Evolutionary conservation across 2,113 vertebrate genomes (phyloP), one percentile per base, ranked within the genome.

Genomic region (Solea senegalensis): DNA sequence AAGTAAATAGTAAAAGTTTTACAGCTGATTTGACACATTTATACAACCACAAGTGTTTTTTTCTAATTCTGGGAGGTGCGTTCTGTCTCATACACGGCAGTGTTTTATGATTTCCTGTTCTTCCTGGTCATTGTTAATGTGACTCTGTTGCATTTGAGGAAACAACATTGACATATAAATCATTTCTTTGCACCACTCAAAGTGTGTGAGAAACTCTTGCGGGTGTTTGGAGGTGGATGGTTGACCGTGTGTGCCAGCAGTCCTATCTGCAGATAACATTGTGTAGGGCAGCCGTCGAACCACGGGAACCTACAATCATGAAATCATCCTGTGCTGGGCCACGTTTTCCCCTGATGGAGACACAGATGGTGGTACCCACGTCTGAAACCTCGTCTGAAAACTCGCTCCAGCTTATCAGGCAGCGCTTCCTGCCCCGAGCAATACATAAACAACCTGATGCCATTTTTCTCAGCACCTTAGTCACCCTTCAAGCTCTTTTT

Each of bases 191-290:
- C 11, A 54, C 67, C 34, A 2, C 8, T 54, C 57, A 72, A 62
- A 9, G 16, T 70, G 76, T 86, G 85, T 84, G 83, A 88, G 78
- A 87, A 86, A 77, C 15, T 51, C 21, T 61, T 55, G 51, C 44
- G 54, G 50, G 65, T 65, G 65, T 40, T 72, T 61, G 76, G 48
- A 16, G 15, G 78, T 76, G 64, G 73, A 59, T 49, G 88, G 55
- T 48, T 79, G 87, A 74, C 58, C 70, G 50, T 71, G 72, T 81
- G 82, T 75, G 66, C 63, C 8, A 59, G 50, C 74, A 56, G 61
- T 77, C 79, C 69, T 69, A 78, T 84, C 83, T 34, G 50, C 57
- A 88, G 93, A 93, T 94, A 92, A 94, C 89, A 93, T 93, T 94
- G 92, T 93, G 65, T 85, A 56, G 49, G 65, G 66, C 71, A 11